Evolutionary conservation across 2,888 invertebrate species (phyloP), one percentile per base, ranked within the genome.

Genomic region (Eilema caniola): DNA sequence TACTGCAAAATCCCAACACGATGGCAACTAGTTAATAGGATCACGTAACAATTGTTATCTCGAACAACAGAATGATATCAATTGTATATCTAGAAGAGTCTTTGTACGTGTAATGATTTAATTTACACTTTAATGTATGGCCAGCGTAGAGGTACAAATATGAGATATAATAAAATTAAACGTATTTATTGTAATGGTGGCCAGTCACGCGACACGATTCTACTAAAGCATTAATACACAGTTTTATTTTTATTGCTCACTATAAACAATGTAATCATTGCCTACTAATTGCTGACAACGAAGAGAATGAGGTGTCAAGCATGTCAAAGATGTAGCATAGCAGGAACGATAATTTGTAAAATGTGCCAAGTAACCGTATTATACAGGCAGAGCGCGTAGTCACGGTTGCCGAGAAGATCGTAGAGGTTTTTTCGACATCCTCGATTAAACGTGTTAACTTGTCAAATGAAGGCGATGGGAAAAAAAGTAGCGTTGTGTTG

Each of bases 381-480:
- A 90, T 89, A 88, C 89, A 80, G 83, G 74, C 71, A 73, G 70
- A 72, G 79, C 78, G 77, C 81, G 79, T 72, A 82, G 79, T 67
- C 72, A 72, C 73, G 73, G 79, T 79, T 84, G 85, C 87, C 83
- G 79, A 85, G 85, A 86, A 84, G 75, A 76, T 77, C 83, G 81
- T 85, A 78, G 79, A 82, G 79, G 77, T 89, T 89, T 90, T 89
- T 89, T 88, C 83, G 84, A 89, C 88, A 89, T 91, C 89, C 90
- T 89, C 86, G 78, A 83, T 84, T 83, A 83, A 81, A 88, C 87
- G 90, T 90, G 90, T 90, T 89, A 90, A 89, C 87, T 88, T 84
- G 88, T 86, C 87, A 83, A 86, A 86, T 85, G 82, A 80, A 76
- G 86, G 85, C 88, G 86, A 86, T 85, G 84, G 85, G 86, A 85